Percentiles rank a stretch among this genome's conserved stretches.
Evolutionary conservation across 1,140 invertebrate species (phyloP).

Genomic region (Ceratina australensis): DNA sequence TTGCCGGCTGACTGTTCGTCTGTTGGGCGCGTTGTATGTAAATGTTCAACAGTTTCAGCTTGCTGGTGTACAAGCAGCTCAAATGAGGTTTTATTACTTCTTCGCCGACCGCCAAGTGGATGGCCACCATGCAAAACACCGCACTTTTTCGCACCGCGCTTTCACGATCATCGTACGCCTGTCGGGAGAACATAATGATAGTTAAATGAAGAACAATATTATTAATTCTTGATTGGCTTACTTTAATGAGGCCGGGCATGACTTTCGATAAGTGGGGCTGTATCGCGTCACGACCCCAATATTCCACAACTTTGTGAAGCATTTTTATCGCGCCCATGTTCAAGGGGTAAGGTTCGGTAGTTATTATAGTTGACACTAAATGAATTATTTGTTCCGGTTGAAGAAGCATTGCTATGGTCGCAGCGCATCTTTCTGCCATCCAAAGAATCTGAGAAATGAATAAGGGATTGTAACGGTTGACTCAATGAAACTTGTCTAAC

Average conservation of each 20-base stretch:
- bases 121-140: slow-evolving; percentile 96
- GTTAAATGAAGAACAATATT: background rate
- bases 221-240: slow-evolving; percentile 68
- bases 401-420: slow-evolving; percentile 86
- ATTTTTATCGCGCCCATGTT: slow-evolving; percentile 96
- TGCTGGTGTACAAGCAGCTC: slow-evolving; percentile 89
- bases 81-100: slow-evolving; percentile 89
- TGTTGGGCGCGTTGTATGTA: slow-evolving; percentile 85
- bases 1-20: slow-evolving; percentile 73
- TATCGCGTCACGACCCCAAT: slow-evolving; percentile 84
- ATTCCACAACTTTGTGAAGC: slow-evolving; percentile 91
- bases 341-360: slow-evolving; percentile 90
- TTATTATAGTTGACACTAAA: slow-evolving; percentile 89
- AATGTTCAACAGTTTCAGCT: slow-evolving; percentile 87
- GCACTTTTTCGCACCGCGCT: slow-evolving; percentile 95
- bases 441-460: slow-evolving; percentile 65
- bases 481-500: background rate
- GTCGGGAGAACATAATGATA: slow-evolving; percentile 22
- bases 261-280: slow-evolving; percentile 88
- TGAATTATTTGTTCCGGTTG: slow-evolving; percentile 85
- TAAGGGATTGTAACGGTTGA: background rate
- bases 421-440: slow-evolving; percentile 84
- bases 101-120: slow-evolving; percentile 92
- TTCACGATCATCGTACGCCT: slow-evolving; percentile 93
- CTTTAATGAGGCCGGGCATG: slow-evolving; percentile 93